A percentile compares a stretch with the other conserved stretches of the same genome.
phyloP scores from a whole-genome alignment of 2,797 vertebrate genomes.

The Catostomus latipinnis region DNA sequence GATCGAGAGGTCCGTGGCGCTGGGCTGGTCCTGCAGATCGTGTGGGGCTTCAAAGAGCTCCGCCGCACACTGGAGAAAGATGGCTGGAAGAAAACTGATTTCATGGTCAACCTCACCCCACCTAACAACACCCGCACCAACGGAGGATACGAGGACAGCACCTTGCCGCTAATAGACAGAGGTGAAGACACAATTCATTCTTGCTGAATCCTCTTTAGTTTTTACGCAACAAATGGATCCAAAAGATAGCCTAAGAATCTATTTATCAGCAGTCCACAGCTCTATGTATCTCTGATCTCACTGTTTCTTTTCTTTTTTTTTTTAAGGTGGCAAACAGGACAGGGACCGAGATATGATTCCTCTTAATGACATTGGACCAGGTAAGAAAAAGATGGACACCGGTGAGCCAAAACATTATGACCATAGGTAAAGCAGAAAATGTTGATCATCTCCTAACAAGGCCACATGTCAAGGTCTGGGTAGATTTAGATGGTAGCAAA shows the following conservation, averaged over 20 bases:
- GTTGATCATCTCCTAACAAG: too few species aligned
- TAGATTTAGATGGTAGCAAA: too few species aligned
- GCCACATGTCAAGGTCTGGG: too few species aligned
- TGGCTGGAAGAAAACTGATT: constrained; percentile 97
- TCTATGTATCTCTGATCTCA: background rate
- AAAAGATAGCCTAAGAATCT: background rate
- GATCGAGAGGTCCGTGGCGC: constrained; percentile 93
- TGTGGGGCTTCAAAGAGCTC: constrained; percentile 95
- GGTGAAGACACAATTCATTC: constrained; percentile 68
- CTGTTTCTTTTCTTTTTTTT: constrained; percentile 49
- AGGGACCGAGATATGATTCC: constrained; percentile 94
- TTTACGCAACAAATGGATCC: background rate
- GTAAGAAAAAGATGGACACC: constrained; percentile 62
- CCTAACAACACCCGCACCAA: constrained; percentile 81
- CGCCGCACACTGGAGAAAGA: constrained; percentile 93
- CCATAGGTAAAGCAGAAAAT: too few species aligned
- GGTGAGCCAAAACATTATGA: too few species aligned
- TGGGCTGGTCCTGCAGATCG: constrained; percentile 88
- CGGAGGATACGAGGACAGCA: constrained; percentile 92
- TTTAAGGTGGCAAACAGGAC: constrained; percentile 84
- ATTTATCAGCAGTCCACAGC: background rate
- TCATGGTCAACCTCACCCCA: constrained; percentile 88
- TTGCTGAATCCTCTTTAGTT: background rate
- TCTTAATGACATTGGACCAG: constrained; percentile 93
- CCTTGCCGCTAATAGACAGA: constrained; percentile 91